These are phyloP conservation scores for Lepus europaeus DNA, from an alignment of 2,113 vertebrate genomes.

Conservation along the genomic window DNA sequence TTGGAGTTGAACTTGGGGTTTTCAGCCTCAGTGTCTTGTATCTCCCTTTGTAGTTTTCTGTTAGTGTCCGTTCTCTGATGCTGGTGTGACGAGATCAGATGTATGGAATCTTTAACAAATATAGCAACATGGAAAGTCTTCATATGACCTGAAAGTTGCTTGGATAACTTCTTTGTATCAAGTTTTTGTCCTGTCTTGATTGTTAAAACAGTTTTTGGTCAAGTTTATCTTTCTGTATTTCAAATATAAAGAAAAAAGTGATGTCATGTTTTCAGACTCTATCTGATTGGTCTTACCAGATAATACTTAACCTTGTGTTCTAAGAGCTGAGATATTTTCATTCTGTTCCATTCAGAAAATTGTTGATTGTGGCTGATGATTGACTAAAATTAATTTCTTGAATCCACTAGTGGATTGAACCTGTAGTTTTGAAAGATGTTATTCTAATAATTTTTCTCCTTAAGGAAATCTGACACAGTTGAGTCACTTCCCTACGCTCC, in stretches of 20 bases:
- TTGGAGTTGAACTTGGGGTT: not conserved
- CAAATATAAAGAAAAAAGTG: constrained; percentile 59
- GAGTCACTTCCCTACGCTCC: not conserved
- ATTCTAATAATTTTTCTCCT: not conserved
- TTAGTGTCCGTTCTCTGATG: not conserved
- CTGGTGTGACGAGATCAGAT: constrained; percentile 12
- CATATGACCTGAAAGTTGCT: not conserved
- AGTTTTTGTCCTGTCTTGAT: constrained; percentile 18
- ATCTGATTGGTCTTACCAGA: constrained; percentile 24
- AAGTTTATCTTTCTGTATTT: constrained; percentile 45
- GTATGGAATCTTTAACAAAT: not conserved
- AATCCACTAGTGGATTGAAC: not conserved
- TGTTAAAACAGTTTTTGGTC: not conserved
- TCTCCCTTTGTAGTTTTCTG: constrained; percentile 30
- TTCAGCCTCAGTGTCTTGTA: not conserved
- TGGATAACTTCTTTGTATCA: constrained; percentile 21
- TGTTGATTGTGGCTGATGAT: not conserved
- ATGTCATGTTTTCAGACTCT: not conserved
- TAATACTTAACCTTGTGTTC: not conserved
- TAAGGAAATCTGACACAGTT: not conserved
- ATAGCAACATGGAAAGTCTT: not conserved
- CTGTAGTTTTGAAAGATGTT: constrained; percentile 41
- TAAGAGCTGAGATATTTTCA: constrained; percentile 23
- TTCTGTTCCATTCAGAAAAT: not conserved
- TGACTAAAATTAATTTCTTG: constrained; percentile 31